Base-by-base conservation (phyloP, 2,888 invertebrate species). In the Anorthoa munda region DNA sequence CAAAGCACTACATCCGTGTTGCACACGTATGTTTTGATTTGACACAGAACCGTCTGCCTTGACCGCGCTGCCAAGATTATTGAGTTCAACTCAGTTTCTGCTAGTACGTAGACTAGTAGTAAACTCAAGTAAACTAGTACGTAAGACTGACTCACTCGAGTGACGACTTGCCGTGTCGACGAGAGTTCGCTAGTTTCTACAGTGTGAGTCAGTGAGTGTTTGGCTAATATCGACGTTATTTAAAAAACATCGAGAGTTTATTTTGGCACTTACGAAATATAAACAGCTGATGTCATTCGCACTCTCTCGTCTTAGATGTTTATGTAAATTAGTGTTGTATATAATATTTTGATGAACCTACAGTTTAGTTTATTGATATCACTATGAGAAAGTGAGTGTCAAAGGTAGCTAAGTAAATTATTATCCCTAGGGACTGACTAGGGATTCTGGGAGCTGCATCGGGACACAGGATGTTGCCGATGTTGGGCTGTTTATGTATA, bases 1-100 rank as follows among this genome's bases (percentile, higher is more conserved):
- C 66, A 70, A 66, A 61, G 23, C 50, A 68, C 75, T 75, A 67
- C 56, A 80, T 81, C 67, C 75, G 72, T 72, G 53, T 80, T 69
- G 26, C 18, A 66, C 75, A 63, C 79, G 56, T 74, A 80, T 60
- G 71, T 79, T 66, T 51, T 31, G 50, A 69, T 66, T 68, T 75
- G 59, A 58, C 55, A 72, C 63, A 83, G 80, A 77, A 82, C 87
- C 77, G 76, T 75, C 75, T 81, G 72, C 65, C 70, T 76, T 79
- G 72, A 87, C 76, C 83, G 76, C 77, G 77, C 78, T 71, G 66
- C 69, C 46, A 73, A 73, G 84, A 87, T 84, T 74, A 83, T 72
- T 66, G 45, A 79, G 67, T 65, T 79, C 75, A 79, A 59, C 58
- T 77, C 31, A 51, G 61, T 23, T 71, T 83, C 81, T 72, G 71